Conservation (phyloP, 2,113 vertebrate species). For the Gymnocephalus cernua region DNA sequence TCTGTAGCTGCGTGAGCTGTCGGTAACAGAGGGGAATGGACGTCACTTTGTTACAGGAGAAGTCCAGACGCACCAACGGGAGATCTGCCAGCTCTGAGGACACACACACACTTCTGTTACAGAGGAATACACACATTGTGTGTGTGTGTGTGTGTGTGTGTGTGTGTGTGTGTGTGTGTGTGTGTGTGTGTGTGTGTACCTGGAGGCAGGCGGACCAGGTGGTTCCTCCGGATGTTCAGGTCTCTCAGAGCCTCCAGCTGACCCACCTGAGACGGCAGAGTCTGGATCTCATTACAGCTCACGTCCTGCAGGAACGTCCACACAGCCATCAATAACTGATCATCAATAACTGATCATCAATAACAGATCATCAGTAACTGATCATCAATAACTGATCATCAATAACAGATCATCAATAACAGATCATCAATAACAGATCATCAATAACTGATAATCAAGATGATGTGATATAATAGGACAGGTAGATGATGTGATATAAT, state of each 20-base stretch:
- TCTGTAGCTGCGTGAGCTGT: conserved; percentile 92
- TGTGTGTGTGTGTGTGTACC: conserved; percentile 78
- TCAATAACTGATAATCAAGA: too few relatives aligned
- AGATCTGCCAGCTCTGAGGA: conserved; percentile 92
- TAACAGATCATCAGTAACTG: too few relatives aligned
- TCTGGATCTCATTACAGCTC: conserved; percentile 98
- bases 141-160: not conserved
- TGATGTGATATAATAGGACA: too few relatives aligned
- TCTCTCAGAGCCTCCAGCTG: conserved; percentile 91
- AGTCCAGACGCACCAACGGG: conserved; percentile 95
- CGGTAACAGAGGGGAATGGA: conserved; percentile 94
- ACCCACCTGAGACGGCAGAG: conserved; percentile 93
- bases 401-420: too few relatives aligned
- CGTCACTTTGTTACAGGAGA: conserved; percentile 98
- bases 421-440: too few relatives aligned
- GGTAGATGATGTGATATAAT: too few relatives aligned
- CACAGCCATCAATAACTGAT: too few relatives aligned
- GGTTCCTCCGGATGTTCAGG: conserved; percentile 95
- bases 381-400: too few relatives aligned
- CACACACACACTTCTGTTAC: too few relatives aligned
- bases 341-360: too few relatives aligned
- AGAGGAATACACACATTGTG: too few relatives aligned
- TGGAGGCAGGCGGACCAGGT: conserved; percentile 91
- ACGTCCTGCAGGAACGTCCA: conserved; percentile 88
- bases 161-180: not conserved